Evolutionary conservation across 1,140 invertebrate species (phyloP).

Genomic region (Whitmania pigra): DNA sequence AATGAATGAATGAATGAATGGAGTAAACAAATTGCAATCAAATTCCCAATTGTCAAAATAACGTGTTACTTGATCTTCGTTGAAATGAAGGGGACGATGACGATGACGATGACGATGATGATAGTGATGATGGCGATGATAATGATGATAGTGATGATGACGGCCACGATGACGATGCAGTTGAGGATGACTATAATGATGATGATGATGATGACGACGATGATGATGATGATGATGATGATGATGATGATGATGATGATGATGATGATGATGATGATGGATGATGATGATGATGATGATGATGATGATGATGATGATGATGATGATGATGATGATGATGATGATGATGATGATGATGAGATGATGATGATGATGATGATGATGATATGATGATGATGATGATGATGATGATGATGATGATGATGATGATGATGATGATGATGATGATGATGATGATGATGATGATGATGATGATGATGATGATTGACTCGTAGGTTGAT

Average conservation of each 20-base stretch:
- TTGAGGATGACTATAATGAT: neutral
- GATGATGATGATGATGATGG: slow-evolving; percentile 11
- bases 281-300: neutral
- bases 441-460: neutral
- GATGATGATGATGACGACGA: neutral
- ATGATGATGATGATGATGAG: slow-evolving; percentile 4
- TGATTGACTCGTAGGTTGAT: neutral
- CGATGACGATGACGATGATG: slow-evolving; percentile 31
- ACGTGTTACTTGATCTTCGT: slow-evolving; percentile 43
- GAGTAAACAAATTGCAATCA: neutral
- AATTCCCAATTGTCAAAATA: too few relatives aligned
- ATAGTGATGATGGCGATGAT: neutral
- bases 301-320: slow-evolving; percentile 12
- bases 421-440: neutral
- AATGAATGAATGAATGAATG: neutral
- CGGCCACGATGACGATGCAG: neutral
- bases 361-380: slow-evolving; percentile 12
- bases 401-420: slow-evolving; percentile 32
- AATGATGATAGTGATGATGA: slow-evolving; percentile 16
- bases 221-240: slow-evolving; percentile 8
- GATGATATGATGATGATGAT: slow-evolving; percentile 5
- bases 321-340: neutral
- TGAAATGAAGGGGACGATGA: slow-evolving; percentile 7
- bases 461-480: too few relatives aligned
- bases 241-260: neutral